Conservation (phyloP, 2,113 vertebrate genomes). For the Lucifuga dentata region DNA sequence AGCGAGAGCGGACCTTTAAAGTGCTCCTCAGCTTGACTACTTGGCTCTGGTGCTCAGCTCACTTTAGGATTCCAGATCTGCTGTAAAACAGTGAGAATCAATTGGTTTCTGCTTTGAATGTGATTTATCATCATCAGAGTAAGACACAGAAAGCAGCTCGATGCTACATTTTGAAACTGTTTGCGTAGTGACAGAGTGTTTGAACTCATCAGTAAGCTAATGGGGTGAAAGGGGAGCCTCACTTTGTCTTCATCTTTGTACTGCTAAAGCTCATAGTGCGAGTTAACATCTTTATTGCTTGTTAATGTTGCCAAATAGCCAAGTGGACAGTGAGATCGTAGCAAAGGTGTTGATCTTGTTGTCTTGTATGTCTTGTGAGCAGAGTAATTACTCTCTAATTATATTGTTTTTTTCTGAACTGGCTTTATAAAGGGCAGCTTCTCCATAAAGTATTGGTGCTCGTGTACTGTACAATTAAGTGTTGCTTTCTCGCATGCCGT, state of each 20-base stretch:
- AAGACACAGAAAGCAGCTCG: constrained; percentile 6
- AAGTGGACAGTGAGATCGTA: constrained; percentile 11
- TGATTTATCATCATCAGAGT: background rate
- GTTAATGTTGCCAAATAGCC: constrained; percentile 15
- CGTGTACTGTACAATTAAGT: background rate
- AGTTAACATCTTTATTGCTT: constrained; percentile 52
- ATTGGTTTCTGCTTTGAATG: background rate
- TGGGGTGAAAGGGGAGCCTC: constrained; percentile 10
- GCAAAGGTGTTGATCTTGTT: background rate
- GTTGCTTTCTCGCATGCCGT: background rate
- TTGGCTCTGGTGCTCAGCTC: constrained; percentile 14
- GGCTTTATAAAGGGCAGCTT: background rate
- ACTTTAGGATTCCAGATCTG: background rate
- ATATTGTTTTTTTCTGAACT: too few relatives aligned
- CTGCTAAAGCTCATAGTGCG: constrained; percentile 25
- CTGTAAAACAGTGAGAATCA: constrained; percentile 51
- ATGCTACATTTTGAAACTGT: constrained; percentile 10
- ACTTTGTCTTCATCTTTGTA: constrained; percentile 8
- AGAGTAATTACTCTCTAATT: background rate
- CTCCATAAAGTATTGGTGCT: too few relatives aligned
- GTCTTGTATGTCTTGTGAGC: background rate
- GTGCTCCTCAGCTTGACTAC: constrained; percentile 32
- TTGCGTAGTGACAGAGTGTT: background rate
- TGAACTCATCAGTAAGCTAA: constrained; percentile 17
- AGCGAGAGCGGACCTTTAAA: constrained; percentile 36